Evolutionary conservation across 2,113 vertebrate species (phyloP), one percentile per base, ranked within the genome.

Genomic region (Microtus ochrogaster): DNA sequence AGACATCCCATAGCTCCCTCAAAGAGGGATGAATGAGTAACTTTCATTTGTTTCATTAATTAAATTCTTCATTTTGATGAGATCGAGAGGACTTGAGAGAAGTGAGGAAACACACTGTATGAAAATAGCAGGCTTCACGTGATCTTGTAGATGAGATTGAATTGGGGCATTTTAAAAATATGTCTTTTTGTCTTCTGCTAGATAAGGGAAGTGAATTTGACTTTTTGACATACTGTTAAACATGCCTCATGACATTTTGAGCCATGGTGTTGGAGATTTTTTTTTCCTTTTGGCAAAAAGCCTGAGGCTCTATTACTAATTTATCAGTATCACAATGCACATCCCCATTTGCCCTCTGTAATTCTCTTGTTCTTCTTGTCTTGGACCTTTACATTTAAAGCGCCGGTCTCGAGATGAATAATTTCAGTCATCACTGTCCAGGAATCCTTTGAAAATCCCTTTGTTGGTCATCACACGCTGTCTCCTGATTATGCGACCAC

Each of bases 271-370:
- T 92, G 88, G 82, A 76, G 77, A 47, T 5, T 52, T 52, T 30
- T 84, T 66, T 81, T 39, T 82, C 83, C 84, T 88, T 96, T 95
- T 87, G 95, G 95, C 44, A 94, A 74, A 86, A 73, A 47, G 86
- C 97, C 96, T 41, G 65, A 68, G 93, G 96, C 78, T 21, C 0
- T 72, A 52, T 96, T 84, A 97, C 74, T 97, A 88, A 96, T 97
- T 90, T 68, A 96, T 92, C 65, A 90, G 68, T 77, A 22, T 66
- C n/a, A 7, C 94, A 65, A 13, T n/a, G 41, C 66, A 65, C 61
- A 58, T n/a, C 76, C 36, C 66, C n/a, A 68, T 39, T 89, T 93
- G 72, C 44, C 87, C 44, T 76, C 82, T 91, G 10, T 55, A 58
- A 30, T 77, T 77, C 39, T 61, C 91, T 61, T 17, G 47, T 47